phyloP scores from a whole-genome alignment of 1,140 invertebrate species.

The Cyclargus thomasi region DNA sequence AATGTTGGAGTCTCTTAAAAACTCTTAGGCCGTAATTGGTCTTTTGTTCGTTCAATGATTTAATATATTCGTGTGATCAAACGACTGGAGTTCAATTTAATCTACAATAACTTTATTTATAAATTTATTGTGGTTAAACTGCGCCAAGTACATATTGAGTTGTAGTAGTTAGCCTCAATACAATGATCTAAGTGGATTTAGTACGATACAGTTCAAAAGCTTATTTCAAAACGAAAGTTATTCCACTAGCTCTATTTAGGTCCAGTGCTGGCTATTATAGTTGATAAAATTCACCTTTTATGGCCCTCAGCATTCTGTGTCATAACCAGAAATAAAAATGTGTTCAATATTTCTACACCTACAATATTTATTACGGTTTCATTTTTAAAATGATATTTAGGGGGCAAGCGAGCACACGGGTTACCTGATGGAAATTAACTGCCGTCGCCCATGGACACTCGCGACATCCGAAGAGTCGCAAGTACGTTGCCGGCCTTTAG shows the following conservation, averaged over 20 bases:
- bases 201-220: background rate
- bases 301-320: background rate
- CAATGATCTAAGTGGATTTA: background rate
- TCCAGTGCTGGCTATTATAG: conserved; percentile 1
- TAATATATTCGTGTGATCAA: too few species aligned
- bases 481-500: too few species aligned
- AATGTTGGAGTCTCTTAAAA: too few species aligned
- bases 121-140: too few species aligned
- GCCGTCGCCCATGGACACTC: too few species aligned
- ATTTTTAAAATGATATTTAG: background rate
- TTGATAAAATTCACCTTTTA: conserved; percentile 13
- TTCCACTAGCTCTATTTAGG: background rate
- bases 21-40: too few species aligned
- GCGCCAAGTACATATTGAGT: background rate
- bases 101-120: too few species aligned
- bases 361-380: background rate
- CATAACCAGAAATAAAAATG: background rate
- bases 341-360: conserved; percentile 4
- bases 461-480: too few species aligned
- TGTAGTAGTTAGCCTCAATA: conserved; percentile 9
- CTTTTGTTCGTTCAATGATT: too few species aligned
- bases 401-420: too few species aligned
- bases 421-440: too few species aligned
- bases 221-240: conserved; percentile 12
- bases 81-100: too few species aligned